Conservation (phyloP, 2,797 vertebrate genomes). For the Siniperca undulata region DNA sequence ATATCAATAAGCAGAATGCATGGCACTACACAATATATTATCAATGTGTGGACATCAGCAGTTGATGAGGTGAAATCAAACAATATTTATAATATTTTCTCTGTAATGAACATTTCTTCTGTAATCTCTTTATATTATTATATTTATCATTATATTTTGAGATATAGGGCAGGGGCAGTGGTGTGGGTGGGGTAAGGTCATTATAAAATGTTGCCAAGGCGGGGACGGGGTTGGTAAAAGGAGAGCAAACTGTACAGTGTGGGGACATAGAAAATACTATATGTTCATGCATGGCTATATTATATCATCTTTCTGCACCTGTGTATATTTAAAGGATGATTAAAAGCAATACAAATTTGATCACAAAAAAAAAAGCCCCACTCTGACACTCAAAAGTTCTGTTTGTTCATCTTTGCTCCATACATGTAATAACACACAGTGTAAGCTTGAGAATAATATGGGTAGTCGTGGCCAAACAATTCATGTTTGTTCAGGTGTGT, state of each 20-base stretch:
- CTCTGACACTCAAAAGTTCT: not conserved
- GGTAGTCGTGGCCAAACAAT: not conserved
- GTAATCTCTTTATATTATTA: not conserved
- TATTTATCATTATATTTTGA: not conserved
- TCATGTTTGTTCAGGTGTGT: slow-evolving; percentile 40
- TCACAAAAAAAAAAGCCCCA: not conserved
- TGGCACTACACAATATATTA: no score
- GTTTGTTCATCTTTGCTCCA: slow-evolving; percentile 1
- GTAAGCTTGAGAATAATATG: not conserved
- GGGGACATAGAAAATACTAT: not conserved
- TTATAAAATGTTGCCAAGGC: not conserved
- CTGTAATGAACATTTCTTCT: no score
- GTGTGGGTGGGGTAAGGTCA: no score
- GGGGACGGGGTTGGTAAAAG: not conserved
- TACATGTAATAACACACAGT: not conserved
- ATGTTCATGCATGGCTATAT: no score
- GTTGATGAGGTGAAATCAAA: no score
- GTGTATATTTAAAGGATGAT: not conserved
- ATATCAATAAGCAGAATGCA: no score
- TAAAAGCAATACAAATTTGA: not conserved
- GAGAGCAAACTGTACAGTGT: not conserved
- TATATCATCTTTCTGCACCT: not conserved
- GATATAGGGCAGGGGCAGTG: not conserved
- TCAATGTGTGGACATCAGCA: no score
- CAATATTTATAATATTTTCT: not conserved